phyloP scores from a whole-genome alignment of 2,113 vertebrate genomes.

The Ophthalmotilapia sp. region DNA sequence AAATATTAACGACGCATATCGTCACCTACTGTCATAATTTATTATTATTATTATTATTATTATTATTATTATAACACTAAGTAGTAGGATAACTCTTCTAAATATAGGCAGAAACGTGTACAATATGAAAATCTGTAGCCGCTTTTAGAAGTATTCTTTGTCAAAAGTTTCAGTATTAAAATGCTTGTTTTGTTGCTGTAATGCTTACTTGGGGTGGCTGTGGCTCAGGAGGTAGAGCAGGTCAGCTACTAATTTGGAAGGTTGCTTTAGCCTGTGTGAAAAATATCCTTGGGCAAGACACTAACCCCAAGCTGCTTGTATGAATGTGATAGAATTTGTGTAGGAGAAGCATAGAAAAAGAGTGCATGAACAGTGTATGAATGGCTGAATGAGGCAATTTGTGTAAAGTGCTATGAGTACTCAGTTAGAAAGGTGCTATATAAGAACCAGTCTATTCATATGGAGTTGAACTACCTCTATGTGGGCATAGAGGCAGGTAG shows the following conservation, averaged over 20 bases:
- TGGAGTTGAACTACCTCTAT: neutral
- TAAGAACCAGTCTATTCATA: neutral
- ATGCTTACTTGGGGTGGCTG: neutral
- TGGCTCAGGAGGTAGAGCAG: neutral
- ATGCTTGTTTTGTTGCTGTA: neutral
- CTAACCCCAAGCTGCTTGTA: neutral
- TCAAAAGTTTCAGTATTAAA: neutral
- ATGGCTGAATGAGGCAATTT: neutral
- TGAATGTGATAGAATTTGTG: neutral
- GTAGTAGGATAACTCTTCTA: neutral
- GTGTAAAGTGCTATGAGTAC: neutral
- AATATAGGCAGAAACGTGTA: neutral
- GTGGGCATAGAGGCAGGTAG: fast-evolving
- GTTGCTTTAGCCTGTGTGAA: neutral
- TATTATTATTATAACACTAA: neutral
- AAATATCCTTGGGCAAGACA: neutral
- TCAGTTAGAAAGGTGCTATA: neutral
- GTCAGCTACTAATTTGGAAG: neutral
- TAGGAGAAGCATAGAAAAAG: neutral
- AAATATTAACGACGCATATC: neutral
- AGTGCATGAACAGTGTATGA: neutral
- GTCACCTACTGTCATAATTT: neutral
- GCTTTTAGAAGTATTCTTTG: neutral
- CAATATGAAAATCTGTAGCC: neutral
- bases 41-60: neutral